Percentiles rank a stretch among this genome's conserved stretches.
phyloP scores from a whole-genome alignment of 2,888 invertebrate species.

The Phasia obesa region DNA sequence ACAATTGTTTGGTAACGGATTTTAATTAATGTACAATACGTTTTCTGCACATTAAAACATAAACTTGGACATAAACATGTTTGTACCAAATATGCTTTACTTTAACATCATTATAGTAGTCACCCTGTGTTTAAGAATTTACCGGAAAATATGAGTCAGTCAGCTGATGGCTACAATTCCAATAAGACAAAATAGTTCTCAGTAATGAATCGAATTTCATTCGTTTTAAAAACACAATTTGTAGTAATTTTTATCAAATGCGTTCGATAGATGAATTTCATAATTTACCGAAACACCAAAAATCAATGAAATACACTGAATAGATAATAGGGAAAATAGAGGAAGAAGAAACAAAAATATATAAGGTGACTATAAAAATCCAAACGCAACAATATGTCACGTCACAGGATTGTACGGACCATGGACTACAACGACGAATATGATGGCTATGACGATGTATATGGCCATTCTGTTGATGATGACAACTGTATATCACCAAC shows the following conservation, averaged over 20 bases:
- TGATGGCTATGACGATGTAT: slow-evolving; percentile 89
- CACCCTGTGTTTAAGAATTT: slow-evolving; percentile 24
- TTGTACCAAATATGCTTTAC: too few species aligned
- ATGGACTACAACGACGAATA: slow-evolving; percentile 95
- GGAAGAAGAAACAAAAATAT: background rate
- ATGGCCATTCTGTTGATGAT: slow-evolving; percentile 97
- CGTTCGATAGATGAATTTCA: slow-evolving; percentile 57
- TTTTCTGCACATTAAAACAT: too few species aligned
- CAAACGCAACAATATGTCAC: slow-evolving; percentile 87
- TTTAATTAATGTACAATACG: too few species aligned
- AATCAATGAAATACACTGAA: slow-evolving; percentile 35
- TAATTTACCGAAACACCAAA: slow-evolving; percentile 35
- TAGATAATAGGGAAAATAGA: slow-evolving; percentile 19
- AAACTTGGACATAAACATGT: too few species aligned
- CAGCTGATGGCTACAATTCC: slow-evolving; percentile 39
- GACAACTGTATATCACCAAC: slow-evolving; percentile 95
- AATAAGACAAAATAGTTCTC: background rate
- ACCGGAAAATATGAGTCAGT: slow-evolving; percentile 1
- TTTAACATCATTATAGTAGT: too few species aligned
- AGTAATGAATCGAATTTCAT: background rate
- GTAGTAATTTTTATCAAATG: slow-evolving; percentile 57
- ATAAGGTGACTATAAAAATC: slow-evolving; percentile 10
- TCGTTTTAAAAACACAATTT: slow-evolving; percentile 38
- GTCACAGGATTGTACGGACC: slow-evolving; percentile 92
- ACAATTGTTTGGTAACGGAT: too few species aligned